Base-by-base conservation (phyloP, 2,888 invertebrate genomes). In the Sarcophaga subvicina region DNA sequence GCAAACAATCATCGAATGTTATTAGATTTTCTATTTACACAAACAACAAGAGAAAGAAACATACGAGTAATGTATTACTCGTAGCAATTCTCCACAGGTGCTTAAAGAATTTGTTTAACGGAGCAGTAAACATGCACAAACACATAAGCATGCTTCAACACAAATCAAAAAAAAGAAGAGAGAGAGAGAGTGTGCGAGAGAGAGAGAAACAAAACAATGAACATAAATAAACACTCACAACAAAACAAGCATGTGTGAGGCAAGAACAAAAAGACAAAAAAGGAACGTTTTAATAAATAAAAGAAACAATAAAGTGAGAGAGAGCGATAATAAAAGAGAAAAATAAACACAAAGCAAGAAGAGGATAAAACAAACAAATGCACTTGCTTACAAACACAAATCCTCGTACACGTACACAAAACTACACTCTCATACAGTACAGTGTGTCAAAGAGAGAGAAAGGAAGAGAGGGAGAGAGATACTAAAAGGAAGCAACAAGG, bases 1-100 rank as follows among this genome's bases (percentile, higher is more conserved):
- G 22, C 4, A 60, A 73, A 73, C 47, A 17, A 60, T 3, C 14
- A 12, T 37, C 37, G 10, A 2, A 37, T 37, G 5, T 76, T 81
- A 69, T 81, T 78, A 78, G 83, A 27, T 73, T 78, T 83, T 78
- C 8, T 67, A 14, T 63, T 37, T 62, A n/a, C 63, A 75, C 59
- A 62, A 45, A 69, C 22, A 54, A 45, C 11, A 62, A 47, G 10
- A 47, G 45, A 20, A 63, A n/a, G 45, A 37, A 45, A 66, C 45
- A 17, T n/a, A 59, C 14, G 5, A 14, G 59, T 59, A 5, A 59
- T 59, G 3, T n/a, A 17, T n/a, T 8, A 60, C 11, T 17, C 37
- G 47, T 66, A 72, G 11, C 22, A 37, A 71, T 62, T 62, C 72
- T 62, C 17, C 45, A 73, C 22, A 37, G 37, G 62, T 80, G 49